A percentile compares a stretch with the other conserved stretches of the same genome.
Conservation (phyloP, 2,113 vertebrate genomes). For the Nannobrachium achirus region DNA sequence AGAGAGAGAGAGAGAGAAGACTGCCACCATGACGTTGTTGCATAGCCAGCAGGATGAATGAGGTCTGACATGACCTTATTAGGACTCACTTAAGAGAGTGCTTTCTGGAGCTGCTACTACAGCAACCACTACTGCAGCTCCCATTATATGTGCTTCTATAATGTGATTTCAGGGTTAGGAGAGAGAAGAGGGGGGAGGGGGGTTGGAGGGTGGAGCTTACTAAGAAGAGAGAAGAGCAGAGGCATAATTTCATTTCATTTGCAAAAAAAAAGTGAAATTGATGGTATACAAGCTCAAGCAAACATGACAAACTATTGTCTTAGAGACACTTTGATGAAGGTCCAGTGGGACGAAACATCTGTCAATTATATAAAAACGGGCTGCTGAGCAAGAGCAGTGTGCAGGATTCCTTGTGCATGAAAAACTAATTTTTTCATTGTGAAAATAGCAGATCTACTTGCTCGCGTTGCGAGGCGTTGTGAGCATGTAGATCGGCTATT, state of each 20-base stretch:
- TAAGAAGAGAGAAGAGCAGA: conserved; percentile 2
- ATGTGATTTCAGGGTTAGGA: conserved; percentile 37
- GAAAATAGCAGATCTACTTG: too few species aligned
- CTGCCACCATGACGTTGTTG: conserved; percentile 17
- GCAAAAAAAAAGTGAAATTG: too few species aligned
- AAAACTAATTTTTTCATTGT: too few species aligned
- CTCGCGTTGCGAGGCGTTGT: too few species aligned
- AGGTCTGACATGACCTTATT: conserved; percentile 76
- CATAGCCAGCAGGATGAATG: conserved; percentile 57
- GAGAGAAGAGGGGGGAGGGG: background rate
- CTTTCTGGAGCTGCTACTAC: conserved; percentile 51
- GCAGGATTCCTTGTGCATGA: too few species aligned
- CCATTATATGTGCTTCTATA: conserved; percentile 47
- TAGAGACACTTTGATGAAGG: too few species aligned
- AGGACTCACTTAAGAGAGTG: conserved; percentile 70
- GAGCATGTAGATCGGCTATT: too few species aligned
- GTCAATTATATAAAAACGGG: too few species aligned
- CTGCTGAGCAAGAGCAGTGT: too few species aligned
- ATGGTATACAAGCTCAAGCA: background rate
- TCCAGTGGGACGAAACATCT: too few species aligned
- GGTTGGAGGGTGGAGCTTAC: conserved; percentile 2
- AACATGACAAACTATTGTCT: too few species aligned
- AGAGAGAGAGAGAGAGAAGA: background rate
- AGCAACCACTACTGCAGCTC: conserved; percentile 33
- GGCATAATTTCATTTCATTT: background rate